Evolutionary conservation across 2,888 invertebrate genomes (phyloP).

Genomic region (Dryobota labecula): DNA sequence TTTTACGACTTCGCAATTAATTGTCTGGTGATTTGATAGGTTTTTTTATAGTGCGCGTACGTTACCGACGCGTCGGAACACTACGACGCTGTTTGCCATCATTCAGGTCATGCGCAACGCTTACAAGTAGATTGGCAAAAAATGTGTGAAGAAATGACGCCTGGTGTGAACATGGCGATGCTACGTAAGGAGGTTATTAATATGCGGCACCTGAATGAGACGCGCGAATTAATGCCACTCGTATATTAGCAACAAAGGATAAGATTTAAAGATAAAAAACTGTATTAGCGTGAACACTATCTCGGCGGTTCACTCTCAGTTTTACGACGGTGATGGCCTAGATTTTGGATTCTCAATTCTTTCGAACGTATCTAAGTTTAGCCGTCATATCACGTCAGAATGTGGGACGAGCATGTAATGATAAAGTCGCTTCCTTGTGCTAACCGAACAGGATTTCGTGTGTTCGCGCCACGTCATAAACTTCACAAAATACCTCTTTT

Average conservation of each 20-base stretch:
- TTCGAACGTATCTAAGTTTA: constrained; percentile 66
- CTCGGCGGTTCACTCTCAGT: constrained; percentile 60
- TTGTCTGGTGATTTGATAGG: constrained; percentile 59
- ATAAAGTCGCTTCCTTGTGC: constrained; percentile 56
- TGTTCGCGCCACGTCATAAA: constrained; percentile 17
- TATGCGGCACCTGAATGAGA: constrained; percentile 53
- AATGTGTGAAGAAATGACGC: constrained; percentile 56
- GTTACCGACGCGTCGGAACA: constrained; percentile 28
- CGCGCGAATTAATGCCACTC: constrained; percentile 42
- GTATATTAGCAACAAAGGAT: constrained; percentile 61
- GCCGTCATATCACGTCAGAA: constrained; percentile 57
- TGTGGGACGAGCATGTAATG: constrained; percentile 56
- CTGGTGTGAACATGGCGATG: constrained; percentile 37
- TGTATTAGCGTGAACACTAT: constrained; percentile 52
- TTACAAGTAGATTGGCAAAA: constrained; percentile 54
- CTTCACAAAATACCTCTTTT: constrained; percentile 30
- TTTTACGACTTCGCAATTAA: constrained; percentile 61
- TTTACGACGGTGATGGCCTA: constrained; percentile 69
- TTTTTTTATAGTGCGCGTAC: constrained; percentile 51
- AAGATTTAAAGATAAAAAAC: constrained; percentile 48
- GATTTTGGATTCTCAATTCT: constrained; percentile 66
- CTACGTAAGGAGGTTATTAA: constrained; percentile 53
- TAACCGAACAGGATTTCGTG: constrained; percentile 33
- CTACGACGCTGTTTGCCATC: constrained; percentile 41
- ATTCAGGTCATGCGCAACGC: constrained; percentile 59